These are phyloP conservation scores for Trichopria drosophilae DNA, from an alignment of 2,888 invertebrate genomes.

Conservation along the genomic window DNA sequence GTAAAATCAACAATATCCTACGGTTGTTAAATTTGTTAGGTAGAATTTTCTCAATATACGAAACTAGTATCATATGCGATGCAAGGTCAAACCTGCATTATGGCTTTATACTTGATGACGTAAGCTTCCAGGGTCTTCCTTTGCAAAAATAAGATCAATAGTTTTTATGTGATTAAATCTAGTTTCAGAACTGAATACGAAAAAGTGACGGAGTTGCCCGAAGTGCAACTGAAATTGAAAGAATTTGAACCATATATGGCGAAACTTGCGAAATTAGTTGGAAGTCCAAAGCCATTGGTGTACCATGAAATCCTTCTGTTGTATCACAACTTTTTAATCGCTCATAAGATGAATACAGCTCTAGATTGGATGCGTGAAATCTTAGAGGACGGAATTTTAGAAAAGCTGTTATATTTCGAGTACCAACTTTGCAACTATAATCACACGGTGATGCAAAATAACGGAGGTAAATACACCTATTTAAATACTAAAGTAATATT, in stretches of 20 bases:
- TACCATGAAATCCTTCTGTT: conserved; percentile 18
- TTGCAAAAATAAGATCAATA: no score
- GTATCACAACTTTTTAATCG: conserved; percentile 42
- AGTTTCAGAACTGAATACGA: conserved; percentile 14
- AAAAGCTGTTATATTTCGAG: conserved; percentile 59
- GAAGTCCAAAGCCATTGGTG: conserved; percentile 6
- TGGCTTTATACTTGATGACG: no score
- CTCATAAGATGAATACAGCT: conserved; percentile 62
- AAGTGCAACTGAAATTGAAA: conserved; percentile 4
- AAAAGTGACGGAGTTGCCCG: conserved; percentile 6
- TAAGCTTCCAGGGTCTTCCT: no score
- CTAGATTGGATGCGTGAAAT: conserved; percentile 64
- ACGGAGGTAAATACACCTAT: no score
- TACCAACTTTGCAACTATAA: conserved; percentile 63
- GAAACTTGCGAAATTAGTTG: conserved; percentile 12
- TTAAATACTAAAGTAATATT: no score
- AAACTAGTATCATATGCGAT: no score
- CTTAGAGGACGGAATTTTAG: conserved; percentile 57
- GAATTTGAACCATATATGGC: conserved; percentile 14
- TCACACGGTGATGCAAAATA: conserved; percentile 59
- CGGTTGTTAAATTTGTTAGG: no score
- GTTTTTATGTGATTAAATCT: background rate
- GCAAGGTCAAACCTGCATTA: no score
- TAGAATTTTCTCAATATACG: no score
- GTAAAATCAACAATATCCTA: no score